Conservation (phyloP, 2,888 invertebrate genomes). For the Chaetogeoica ovagalla region DNA sequence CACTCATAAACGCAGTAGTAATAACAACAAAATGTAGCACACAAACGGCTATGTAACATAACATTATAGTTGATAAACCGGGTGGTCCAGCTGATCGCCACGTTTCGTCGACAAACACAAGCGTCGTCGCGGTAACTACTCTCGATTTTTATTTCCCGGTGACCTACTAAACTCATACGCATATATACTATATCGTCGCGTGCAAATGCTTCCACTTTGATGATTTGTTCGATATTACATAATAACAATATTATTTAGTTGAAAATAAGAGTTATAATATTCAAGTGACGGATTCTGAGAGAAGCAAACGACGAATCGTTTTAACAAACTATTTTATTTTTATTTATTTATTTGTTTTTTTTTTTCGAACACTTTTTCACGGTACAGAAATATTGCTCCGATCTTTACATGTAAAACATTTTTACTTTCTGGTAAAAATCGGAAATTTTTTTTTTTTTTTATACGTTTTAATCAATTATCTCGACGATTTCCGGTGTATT, state of each 20-base stretch:
- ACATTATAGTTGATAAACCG: conserved; percentile 42
- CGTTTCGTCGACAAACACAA: conserved; percentile 20
- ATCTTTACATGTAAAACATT: too few species aligned
- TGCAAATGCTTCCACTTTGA: not conserved
- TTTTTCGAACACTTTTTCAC: too few species aligned
- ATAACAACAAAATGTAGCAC: not conserved
- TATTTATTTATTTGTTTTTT: too few species aligned
- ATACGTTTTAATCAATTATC: too few species aligned
- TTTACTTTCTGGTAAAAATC: too few species aligned
- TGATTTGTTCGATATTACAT: not conserved
- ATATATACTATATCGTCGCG: conserved; percentile 31
- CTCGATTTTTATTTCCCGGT: conserved; percentile 51
- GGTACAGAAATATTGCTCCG: too few species aligned
- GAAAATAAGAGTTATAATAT: too few species aligned
- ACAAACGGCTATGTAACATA: conserved; percentile 32
- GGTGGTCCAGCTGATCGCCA: conserved; percentile 43
- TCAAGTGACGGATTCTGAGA: too few species aligned
- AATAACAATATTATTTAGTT: not conserved
- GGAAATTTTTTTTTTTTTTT: too few species aligned
- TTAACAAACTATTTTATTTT: too few species aligned
- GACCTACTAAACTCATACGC: conserved; percentile 40
- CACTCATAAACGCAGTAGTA: conserved; percentile 6
- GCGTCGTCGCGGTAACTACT: not conserved
- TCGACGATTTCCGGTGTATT: too few species aligned
- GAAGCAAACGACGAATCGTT: too few species aligned